phyloP scores from a whole-genome alignment of 1,140 invertebrate species.

The Apis dorsata region DNA sequence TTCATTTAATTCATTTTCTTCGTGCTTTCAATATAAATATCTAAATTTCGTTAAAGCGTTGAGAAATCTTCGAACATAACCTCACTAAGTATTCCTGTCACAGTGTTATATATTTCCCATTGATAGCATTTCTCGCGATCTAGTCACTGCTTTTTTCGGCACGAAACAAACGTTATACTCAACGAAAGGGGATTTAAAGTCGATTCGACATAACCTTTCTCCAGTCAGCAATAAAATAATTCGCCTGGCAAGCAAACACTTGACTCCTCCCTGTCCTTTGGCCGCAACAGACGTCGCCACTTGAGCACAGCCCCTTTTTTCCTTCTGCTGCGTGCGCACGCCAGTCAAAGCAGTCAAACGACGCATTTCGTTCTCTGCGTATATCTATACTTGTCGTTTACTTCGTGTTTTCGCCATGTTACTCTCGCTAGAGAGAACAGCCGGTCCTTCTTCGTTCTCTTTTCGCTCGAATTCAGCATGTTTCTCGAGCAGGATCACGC shows the following conservation, averaged over 20 bases:
- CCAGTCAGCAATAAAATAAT: slow-evolving; percentile 54
- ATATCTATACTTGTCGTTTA: background rate
- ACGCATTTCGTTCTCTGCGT: slow-evolving; percentile 12
- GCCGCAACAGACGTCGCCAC: slow-evolving; percentile 54
- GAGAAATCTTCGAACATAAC: background rate
- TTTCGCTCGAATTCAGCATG: background rate
- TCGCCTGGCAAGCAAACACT: slow-evolving; percentile 54
- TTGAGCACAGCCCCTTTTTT: slow-evolving; percentile 56
- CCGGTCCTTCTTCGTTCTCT: background rate
- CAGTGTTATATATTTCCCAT: background rate
- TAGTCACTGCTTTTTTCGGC: background rate
- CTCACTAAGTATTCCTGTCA: background rate
- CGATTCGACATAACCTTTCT: slow-evolving; percentile 32
- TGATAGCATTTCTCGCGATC: background rate
- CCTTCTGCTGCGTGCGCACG: slow-evolving; percentile 38
- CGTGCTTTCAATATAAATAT: background rate
- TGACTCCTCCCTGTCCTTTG: slow-evolving; percentile 39
- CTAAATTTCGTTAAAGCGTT: background rate
- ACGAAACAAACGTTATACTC: slow-evolving; percentile 11
- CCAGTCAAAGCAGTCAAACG: slow-evolving; percentile 41
- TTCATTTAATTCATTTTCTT: background rate
- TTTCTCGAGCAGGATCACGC: background rate
- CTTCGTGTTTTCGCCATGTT: slow-evolving; percentile 32
- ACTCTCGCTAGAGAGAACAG: background rate
- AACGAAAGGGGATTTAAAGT: slow-evolving; percentile 9